Base-by-base conservation (phyloP, 2,888 invertebrate species). In the Tetanocera ferruginea region DNA sequence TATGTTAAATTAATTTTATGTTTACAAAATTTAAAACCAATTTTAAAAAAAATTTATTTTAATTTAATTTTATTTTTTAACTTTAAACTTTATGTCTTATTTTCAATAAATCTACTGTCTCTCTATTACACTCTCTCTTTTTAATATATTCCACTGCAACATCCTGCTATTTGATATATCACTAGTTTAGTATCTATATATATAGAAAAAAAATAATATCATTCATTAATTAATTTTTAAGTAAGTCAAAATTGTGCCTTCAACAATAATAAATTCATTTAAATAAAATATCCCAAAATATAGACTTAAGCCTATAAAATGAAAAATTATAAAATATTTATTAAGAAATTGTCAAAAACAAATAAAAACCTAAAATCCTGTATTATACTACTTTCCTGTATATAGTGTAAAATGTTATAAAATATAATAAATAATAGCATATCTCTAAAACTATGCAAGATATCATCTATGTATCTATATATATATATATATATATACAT, bases 191-290 rank as follows among this genome's bases (percentile, higher is more conserved):
- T 23, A 23, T 55, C 2, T 2, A 23, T 0, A 55, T 5, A 66
- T 3, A 8, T 66, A 19, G 4, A 66, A 34, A 43, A 23, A 67
- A 19, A 19, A 49, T 2, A n/a, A 34, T n/a, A 37, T 34, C 19
- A 37, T 25, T 11, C 23, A 71, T n/a, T 60, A 57, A 71, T n/a
- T 60, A 57, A 57, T 37, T 37, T 37, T 43, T 72, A 72, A 72
- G 60, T 72, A 72, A 51, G n/a, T 75, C 64, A 66, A 75, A 75
- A 75, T 75, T 37, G 75, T 75, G 75, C 75, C 75, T 75, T 75
- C 66, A 55, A 34, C 51, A 75, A 19, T 43, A 60, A 28, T 52
- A 70, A n/a, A 60, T 25, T 34, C 14, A 23, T 23, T 34, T 19
- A 31, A 72, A 43, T 19, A 31, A 72, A 37, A 57, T 37, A 57